Conservation (phyloP, 2,113 vertebrate genomes). For the human region GRCh38 chr2:9436001-9436500, state of each 20-base stretch:
- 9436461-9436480: not conserved
- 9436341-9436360: constrained; percentile 96
- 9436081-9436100: not conserved
- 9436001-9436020: too few species aligned
- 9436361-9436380: constrained; percentile 81
- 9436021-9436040: not conserved
- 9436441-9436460: not conserved
- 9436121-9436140: not conserved
- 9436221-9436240: constrained; percentile 97
- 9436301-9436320: constrained; percentile 97
- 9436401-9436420: too few species aligned
- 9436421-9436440: not conserved
- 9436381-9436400: not conserved
- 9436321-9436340: constrained; percentile 96
- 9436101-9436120: not conserved
- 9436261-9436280: constrained; percentile 97
- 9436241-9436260: constrained; percentile 97
- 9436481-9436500: not conserved
- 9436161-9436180: not conserved
- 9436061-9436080: too few species aligned
- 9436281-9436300: constrained; percentile 97
- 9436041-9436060: not conserved
- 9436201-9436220: constrained; percentile 91
- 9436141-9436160: not conserved
- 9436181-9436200: not conserved